Evolutionary conservation across 2,888 invertebrate species (phyloP).

Genomic region (Galeopsomyia nigrocyanea): DNA sequence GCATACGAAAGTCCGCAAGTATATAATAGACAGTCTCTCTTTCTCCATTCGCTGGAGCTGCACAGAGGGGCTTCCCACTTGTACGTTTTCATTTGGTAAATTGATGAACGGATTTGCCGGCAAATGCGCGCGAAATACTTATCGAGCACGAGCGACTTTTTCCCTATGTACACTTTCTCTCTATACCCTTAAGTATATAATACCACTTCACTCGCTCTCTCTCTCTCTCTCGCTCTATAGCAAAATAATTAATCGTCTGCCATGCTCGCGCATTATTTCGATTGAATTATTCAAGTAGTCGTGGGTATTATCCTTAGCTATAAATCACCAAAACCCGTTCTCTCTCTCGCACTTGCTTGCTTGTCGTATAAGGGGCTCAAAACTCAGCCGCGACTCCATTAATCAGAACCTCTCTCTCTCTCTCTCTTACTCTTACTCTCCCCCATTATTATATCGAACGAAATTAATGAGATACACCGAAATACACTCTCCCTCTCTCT

Average conservation of each 20-base stretch:
- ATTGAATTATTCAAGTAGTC: slow-evolving; percentile 59
- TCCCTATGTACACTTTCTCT: slow-evolving; percentile 1
- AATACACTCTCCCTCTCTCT: slow-evolving; percentile 61
- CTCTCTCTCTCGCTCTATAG: slow-evolving; percentile 26
- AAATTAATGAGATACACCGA: slow-evolving; percentile 69
- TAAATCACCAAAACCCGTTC: slow-evolving; percentile 57
- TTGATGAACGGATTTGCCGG: slow-evolving; percentile 34
- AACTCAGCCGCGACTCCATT: slow-evolving; percentile 62
- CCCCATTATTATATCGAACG: slow-evolving; percentile 67
- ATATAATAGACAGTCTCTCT: background rate
- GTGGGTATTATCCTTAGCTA: slow-evolving; percentile 56
- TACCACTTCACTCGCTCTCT: background rate
- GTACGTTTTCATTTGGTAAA: slow-evolving; percentile 46
- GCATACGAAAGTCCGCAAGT: background rate
- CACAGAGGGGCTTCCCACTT: slow-evolving; percentile 37
- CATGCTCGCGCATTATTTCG: slow-evolving; percentile 51
- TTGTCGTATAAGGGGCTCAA: slow-evolving; percentile 61
- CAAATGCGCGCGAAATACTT: slow-evolving; percentile 40
- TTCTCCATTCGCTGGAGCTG: no score
- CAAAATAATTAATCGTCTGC: slow-evolving; percentile 47
- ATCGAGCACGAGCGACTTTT: slow-evolving; percentile 23
- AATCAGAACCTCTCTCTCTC: slow-evolving; percentile 59
- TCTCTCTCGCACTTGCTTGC: slow-evolving; percentile 25
- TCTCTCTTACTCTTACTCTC: slow-evolving; percentile 22
- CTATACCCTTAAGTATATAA: background rate